Base-by-base conservation (phyloP, 2,797 vertebrate genomes). In the Eulemur albifrons region DNA sequence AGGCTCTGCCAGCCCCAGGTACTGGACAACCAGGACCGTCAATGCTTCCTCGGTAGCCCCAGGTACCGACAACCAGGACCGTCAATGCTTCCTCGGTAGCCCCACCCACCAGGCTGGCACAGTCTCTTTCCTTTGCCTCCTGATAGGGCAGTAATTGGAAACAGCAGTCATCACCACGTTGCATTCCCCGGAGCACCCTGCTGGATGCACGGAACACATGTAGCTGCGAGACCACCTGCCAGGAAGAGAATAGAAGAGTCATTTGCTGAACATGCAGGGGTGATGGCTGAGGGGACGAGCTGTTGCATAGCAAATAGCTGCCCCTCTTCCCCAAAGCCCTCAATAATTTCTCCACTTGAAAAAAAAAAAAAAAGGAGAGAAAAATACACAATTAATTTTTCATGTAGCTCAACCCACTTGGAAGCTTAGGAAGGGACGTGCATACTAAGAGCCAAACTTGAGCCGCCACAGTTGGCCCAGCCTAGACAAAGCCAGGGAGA, bases 151-250 rank as follows among this genome's bases (percentile, higher is more conserved):
- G 91, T 94, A 97, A 97, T 98, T 97, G 98, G 97, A 96, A 97
- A 98, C 38, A 96, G 97, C 97, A 97, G 73, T 32, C 63, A 79
- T 95, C 65, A 3, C 75, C 96, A 87, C 83, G 73, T 75, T 69
- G 81, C 7, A 0, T 38, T 96, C 94, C 97, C 97, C 27, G 18
- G 92, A 89, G 98, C 95, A 73, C 69, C n/a, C 75, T 2, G 84
- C 54, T 93, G 97, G 97, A 96, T 94, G 96, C 17, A 0, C 92
- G 14, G 73, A 98, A 91, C 97, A 95, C 97, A 50, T 97, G 98
- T 96, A 98, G 93, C 94, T 98, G 92, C 23, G 92, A 98, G 98
- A 97, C 95, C 97, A 96, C 98, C 97, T 98, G 98, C 97, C 88
- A 90, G 93, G 61, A 4, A 96, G 93, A 95, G 89, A 76, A 70